Conservation (phyloP, 1,140 invertebrate genomes). For the Drosophila prosaltans region DNA sequence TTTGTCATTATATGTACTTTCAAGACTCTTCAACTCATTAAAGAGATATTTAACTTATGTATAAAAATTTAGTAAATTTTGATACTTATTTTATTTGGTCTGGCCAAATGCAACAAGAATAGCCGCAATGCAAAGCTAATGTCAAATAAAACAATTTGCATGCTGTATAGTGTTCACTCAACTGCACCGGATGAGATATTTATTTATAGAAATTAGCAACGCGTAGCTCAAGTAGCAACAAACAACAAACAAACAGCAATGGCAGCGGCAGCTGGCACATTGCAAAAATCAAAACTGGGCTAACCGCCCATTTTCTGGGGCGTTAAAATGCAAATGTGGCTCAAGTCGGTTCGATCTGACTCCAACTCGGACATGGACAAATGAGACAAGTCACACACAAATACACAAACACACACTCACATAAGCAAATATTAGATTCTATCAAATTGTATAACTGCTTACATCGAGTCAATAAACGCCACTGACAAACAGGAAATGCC, state of each 20-base stretch:
- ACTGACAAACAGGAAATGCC: conserved; percentile 73
- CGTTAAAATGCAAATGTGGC: conserved; percentile 21
- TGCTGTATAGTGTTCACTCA: conserved; percentile 31
- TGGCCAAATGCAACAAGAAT: too few relatives aligned
- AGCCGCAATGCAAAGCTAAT: too few relatives aligned
- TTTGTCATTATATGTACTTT: neutral
- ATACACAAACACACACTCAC: conserved; percentile 16
- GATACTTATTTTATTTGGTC: too few relatives aligned
- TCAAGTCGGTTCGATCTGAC: conserved; percentile 38
- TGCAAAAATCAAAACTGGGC: conserved; percentile 55
- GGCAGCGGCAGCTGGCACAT: conserved; percentile 54
- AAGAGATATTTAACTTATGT: too few relatives aligned
- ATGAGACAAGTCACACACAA: conserved; percentile 58
- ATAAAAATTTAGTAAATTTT: too few relatives aligned
- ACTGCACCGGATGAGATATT: conserved; percentile 46
- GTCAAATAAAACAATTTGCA: conserved; percentile 11
- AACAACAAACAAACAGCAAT: conserved; percentile 9
- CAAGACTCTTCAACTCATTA: too few relatives aligned
- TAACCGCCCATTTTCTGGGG: conserved; percentile 43
- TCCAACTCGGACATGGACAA: conserved; percentile 45
- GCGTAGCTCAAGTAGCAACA: conserved; percentile 40
- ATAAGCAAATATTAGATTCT: conserved; percentile 33
- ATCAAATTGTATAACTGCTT: conserved; percentile 59
- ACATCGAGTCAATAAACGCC: conserved; percentile 44
- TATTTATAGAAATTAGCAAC: conserved; percentile 74